Evolutionary conservation across 2,888 invertebrate genomes (phyloP), one percentile per base, ranked within the genome.

Genomic region (Phorcus lineatus): DNA sequence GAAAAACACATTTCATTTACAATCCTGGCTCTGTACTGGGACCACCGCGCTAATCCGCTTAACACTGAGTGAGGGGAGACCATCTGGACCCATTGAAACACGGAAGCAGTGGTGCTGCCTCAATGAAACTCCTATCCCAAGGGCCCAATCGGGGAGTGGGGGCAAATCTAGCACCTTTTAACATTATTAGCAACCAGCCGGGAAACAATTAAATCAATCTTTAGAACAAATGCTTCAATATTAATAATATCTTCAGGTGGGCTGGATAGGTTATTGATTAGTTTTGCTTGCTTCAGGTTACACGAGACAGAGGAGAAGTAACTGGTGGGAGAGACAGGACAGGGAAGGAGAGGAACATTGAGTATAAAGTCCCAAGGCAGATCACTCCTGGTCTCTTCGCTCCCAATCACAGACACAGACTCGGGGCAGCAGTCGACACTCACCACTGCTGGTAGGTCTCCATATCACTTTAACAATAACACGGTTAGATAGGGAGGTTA

Each of bases 181-280:
- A 28, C 28, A 28, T 28, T 62, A 62, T 62, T 62, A 62, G 28
- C 62, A 28, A 24, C 16, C 62, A 24, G 24, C n/a, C 62, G 28
- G 62, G n/a, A 62, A 62, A 62, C 62, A 62, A 62, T 62, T 62
- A 62, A 62, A 62, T 24, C 62, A 62, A 62, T 62, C 62, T 28
- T 62, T 62, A 28, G 62, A 28, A 62, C 28, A 62, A 62, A 62
- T 62, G 28, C 7, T 62, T 62, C 28, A 62, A 62, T 62, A 62
- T 62, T 62, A 62, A 62, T 62, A 62, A 62, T 28, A 62, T 62
- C 62, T 62, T 62, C 62, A 62, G 62, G 62, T 62, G 62, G 62
- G 62, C 62, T 24, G 62, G 28, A 16, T 24, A 28, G 24, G 13
- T 24, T 62, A 62, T 62, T 62, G 62, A 62, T 62, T 62, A 28